Base-by-base conservation (phyloP, 2,113 vertebrate genomes). In the Anguilla rostrata region DNA sequence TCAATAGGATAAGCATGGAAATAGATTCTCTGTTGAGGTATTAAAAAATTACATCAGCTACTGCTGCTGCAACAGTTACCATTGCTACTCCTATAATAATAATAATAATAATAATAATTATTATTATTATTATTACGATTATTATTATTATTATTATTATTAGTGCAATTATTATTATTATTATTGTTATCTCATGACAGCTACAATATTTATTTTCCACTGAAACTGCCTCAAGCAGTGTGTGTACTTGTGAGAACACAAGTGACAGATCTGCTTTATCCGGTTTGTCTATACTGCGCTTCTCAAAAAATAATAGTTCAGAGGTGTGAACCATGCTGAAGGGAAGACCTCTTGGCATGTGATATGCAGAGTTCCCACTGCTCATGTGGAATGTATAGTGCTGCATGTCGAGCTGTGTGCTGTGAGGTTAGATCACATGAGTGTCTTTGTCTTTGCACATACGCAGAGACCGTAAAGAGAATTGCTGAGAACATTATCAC, bases 1-100 rank as follows among this genome's bases (percentile, higher is more conserved):
- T 93, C 93, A 92, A 92, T 92, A 91, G 93, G 94, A 94, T 91
- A 87, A 91, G 91, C 94, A 94, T 94, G 94, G 94, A 93, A 94
- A 95, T 94, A 93, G 90, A 92, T 92, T 92, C 94, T 91, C 91
- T 94, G 26, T 94, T 93, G 94, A 94, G 93, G 94, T 93, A 87
- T 82, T 86, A 79, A 88, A 87, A 83, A 87, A 79, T 75, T 22
- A 75, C 71, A 75, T 34, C 71, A 29, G n/a, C 71, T 34, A 29
- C 71, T 0, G n/a, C n/a, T 75, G 71, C 71, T 66, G 34, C 71
- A n/a, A 34, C 26, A 11, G 71, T 9, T 34, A 3, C 71, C 34
- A 11, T 29, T 12, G 11, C n/a, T 34, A 75, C 11, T 29, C 2
- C 71, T 75, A 34, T 34, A 34, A 34, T 34, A 34, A 34, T 34